Evolutionary conservation across 2,888 invertebrate genomes (phyloP).

Genomic region (Hypena proboscidalis): DNA sequence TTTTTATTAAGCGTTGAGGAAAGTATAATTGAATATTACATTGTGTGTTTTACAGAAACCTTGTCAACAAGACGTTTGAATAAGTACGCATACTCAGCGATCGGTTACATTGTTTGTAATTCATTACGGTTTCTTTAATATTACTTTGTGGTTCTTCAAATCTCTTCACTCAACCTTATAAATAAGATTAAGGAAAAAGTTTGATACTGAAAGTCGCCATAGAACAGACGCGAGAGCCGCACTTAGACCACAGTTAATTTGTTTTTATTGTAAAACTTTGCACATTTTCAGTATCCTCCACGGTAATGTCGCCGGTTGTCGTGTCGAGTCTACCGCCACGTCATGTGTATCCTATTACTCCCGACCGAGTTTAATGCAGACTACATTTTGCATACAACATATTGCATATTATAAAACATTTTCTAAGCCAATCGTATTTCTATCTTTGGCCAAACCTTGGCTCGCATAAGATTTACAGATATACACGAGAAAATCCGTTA

Average conservation of each 20-base stretch:
- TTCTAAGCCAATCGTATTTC: neutral
- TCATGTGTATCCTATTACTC: conserved; percentile 27
- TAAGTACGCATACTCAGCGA: conserved; percentile 28
- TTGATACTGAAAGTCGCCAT: conserved; percentile 61
- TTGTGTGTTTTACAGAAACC: conserved; percentile 3
- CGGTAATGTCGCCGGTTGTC: conserved; percentile 51
- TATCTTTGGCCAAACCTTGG: neutral
- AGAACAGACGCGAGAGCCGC: conserved; percentile 60
- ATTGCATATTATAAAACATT: neutral
- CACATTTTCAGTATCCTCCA: conserved; percentile 65
- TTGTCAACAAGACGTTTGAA: conserved; percentile 14
- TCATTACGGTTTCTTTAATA: conserved; percentile 49
- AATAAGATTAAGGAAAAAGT: conserved; percentile 70
- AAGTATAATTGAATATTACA: conserved; percentile 10
- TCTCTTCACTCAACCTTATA: conserved; percentile 54
- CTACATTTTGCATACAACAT: conserved; percentile 4
- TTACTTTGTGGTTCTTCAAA: conserved; percentile 43
- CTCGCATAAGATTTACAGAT: too few relatives aligned
- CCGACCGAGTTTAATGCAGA: conserved; percentile 7
- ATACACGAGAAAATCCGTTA: too few relatives aligned
- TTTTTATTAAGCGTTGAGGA: conserved; percentile 3
- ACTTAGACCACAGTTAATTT: conserved; percentile 73
- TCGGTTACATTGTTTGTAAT: conserved; percentile 42
- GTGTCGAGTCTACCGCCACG: conserved; percentile 39
- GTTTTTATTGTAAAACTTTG: conserved; percentile 79